Evolutionary conservation across 2,113 vertebrate species (phyloP).

Genomic region (Cryptomyrus ogoouensis): DNA sequence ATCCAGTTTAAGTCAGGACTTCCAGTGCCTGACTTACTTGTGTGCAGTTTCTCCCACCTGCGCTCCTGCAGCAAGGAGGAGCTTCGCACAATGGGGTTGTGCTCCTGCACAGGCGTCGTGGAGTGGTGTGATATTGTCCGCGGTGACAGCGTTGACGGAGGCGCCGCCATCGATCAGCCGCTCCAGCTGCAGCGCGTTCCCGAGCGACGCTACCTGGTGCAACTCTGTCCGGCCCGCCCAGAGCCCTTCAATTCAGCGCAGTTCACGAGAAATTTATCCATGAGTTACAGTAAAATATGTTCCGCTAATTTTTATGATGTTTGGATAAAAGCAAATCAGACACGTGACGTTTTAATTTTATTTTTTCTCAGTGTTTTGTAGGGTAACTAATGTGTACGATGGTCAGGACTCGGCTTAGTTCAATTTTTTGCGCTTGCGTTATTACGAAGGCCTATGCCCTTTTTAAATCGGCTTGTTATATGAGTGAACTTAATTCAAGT

Average conservation of each 20-base stretch:
- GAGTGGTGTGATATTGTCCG: slow-evolving; percentile 82
- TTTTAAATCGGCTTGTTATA: neutral
- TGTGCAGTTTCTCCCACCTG: slow-evolving; percentile 56
- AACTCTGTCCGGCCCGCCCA: slow-evolving; percentile 74
- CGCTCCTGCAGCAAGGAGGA: slow-evolving; percentile 79
- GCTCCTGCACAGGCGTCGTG: slow-evolving; percentile 78
- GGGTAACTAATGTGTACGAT: neutral
- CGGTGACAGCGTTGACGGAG: slow-evolving; percentile 75
- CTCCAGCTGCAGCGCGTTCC: slow-evolving; percentile 63
- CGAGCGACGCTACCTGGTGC: slow-evolving; percentile 72
- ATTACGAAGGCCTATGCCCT: neutral
- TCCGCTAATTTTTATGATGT: neutral
- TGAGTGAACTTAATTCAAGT: neutral
- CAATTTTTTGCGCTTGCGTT: neutral
- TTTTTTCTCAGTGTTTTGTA: neutral
- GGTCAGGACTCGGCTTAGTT: neutral
- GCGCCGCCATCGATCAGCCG: slow-evolving; percentile 69
- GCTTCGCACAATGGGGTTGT: slow-evolving; percentile 65
- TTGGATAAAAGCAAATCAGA: neutral
- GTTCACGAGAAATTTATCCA: neutral
- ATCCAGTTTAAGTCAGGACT: neutral
- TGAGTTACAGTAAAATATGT: neutral
- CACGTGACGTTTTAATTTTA: neutral
- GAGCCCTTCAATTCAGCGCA: slow-evolving; percentile 57
- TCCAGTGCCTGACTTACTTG: neutral